phyloP scores from a whole-genome alignment of 1,140 invertebrate genomes.

The Cyclina sinensis region DNA sequence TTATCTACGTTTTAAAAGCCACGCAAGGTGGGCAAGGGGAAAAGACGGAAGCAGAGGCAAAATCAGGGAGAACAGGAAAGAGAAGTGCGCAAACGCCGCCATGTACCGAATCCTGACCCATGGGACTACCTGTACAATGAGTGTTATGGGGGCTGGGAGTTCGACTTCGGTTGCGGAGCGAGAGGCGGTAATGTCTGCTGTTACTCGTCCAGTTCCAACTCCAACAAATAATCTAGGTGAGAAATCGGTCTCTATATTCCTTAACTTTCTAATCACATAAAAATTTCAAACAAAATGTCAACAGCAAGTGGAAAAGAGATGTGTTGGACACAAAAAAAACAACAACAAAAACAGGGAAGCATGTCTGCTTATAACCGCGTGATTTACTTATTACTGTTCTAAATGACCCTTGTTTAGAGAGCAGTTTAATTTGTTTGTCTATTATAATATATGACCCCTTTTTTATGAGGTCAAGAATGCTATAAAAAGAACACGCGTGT shows the following conservation, averaged over 20 bases:
- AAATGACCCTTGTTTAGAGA: too few species aligned
- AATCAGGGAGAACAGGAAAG: slow-evolving; percentile 15
- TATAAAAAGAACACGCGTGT: too few species aligned
- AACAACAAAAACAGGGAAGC: not conserved
- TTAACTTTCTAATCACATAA: not conserved
- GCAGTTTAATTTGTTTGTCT: too few species aligned
- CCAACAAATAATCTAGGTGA: not conserved
- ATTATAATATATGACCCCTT: too few species aligned
- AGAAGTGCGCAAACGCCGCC: slow-evolving; percentile 10
- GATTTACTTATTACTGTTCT: too few species aligned
- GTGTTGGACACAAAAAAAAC: not conserved
- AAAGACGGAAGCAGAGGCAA: not conserved
- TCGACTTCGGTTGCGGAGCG: slow-evolving; percentile 36
- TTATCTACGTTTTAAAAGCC: not conserved
- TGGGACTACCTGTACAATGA: slow-evolving; percentile 40
- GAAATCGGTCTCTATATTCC: not conserved
- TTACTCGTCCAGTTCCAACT: slow-evolving; percentile 11
- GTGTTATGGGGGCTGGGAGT: slow-evolving; percentile 49
- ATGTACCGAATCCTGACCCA: not conserved
- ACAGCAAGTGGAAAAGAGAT: not conserved
- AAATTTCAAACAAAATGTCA: not conserved
- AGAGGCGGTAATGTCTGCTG: slow-evolving; percentile 47
- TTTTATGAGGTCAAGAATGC: too few species aligned
- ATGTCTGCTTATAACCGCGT: too few species aligned
- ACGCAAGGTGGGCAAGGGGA: not conserved